These are phyloP conservation scores for Arctopsyche grandis DNA, from an alignment of 1,140 invertebrate genomes.

Conservation along the genomic window DNA sequence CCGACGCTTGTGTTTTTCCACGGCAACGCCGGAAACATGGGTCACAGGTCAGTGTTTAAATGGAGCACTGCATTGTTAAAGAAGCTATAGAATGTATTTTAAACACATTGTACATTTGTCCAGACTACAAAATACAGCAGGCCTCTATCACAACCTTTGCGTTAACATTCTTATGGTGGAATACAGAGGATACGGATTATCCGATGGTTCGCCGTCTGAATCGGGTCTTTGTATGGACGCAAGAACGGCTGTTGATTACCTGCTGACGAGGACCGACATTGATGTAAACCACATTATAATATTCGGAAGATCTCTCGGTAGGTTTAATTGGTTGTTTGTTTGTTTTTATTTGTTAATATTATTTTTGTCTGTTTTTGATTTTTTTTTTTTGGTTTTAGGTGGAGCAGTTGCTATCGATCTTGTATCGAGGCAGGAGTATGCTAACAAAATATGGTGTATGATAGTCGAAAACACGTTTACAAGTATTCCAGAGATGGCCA, in stretches of 20 bases:
- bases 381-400: slow-evolving; percentile 64
- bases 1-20: slow-evolving; percentile 92
- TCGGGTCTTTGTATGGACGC: slow-evolving; percentile 89
- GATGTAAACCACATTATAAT: slow-evolving; percentile 86
- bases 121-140: slow-evolving; percentile 80
- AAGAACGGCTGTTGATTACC: slow-evolving; percentile 85
- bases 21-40: slow-evolving; percentile 97
- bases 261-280: slow-evolving; percentile 82
- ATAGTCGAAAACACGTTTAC: slow-evolving; percentile 96
- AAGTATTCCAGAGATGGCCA: slow-evolving; percentile 93
- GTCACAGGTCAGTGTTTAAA: slow-evolving; percentile 75
- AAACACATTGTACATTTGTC: slow-evolving; percentile 31
- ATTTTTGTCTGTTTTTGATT: background rate
- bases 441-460: slow-evolving; percentile 82
- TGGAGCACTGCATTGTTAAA: background rate
- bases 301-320: slow-evolving; percentile 93
- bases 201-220: slow-evolving; percentile 88
- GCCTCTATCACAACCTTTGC: slow-evolving; percentile 81
- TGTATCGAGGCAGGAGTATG: slow-evolving; percentile 77
- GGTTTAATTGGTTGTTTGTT: background rate
- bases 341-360: too few species aligned
- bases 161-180: slow-evolving; percentile 92
- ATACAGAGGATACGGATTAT: slow-evolving; percentile 94
- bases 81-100: background rate
- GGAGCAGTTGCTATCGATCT: slow-evolving; percentile 91